These are phyloP conservation scores for Cataglyphis hispanica DNA, from an alignment of 1,140 invertebrate species.

Conservation along the genomic window DNA sequence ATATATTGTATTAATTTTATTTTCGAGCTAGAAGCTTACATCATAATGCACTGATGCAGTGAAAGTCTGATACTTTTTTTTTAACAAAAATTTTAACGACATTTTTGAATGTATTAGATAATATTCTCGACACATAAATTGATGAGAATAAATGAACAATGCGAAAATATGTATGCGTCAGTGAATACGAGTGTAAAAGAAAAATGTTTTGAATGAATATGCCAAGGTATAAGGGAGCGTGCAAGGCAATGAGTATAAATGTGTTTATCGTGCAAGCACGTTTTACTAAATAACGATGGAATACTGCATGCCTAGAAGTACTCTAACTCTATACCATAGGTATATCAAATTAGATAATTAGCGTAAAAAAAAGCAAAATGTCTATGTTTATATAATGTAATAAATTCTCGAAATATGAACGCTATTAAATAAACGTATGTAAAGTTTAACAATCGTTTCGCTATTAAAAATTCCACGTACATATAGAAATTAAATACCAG, in stretches of 20 bases:
- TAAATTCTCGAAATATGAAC: slow-evolving; percentile 70
- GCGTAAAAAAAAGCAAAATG: slow-evolving; percentile 70
- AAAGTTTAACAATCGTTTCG: slow-evolving; percentile 57
- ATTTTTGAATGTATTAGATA: slow-evolving; percentile 6
- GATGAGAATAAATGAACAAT: slow-evolving; percentile 12
- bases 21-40: not conserved
- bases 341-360: slow-evolving; percentile 71
- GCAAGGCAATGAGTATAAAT: slow-evolving; percentile 59
- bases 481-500: not conserved
- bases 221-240: slow-evolving; percentile 42
- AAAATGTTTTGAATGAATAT: slow-evolving; percentile 36
- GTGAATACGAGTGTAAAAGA: slow-evolving; percentile 28
- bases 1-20: not conserved
- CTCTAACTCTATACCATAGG: slow-evolving; percentile 63
- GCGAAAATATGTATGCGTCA: not conserved
- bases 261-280: slow-evolving; percentile 63
- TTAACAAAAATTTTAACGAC: not conserved
- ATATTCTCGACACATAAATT: not conserved
- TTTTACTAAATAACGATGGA: slow-evolving; percentile 69
- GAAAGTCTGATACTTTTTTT: slow-evolving; percentile 25
- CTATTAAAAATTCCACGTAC: not conserved
- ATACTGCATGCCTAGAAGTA: slow-evolving; percentile 70
- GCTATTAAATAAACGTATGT: slow-evolving; percentile 69
- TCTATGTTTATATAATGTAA: slow-evolving; percentile 77
- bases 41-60: not conserved